Evolutionary conservation across 64 coral and sea anemone genomes (phyloP), one percentile per base, ranked within the genome.

Genomic region (Actinia tenebrosa): DNA sequence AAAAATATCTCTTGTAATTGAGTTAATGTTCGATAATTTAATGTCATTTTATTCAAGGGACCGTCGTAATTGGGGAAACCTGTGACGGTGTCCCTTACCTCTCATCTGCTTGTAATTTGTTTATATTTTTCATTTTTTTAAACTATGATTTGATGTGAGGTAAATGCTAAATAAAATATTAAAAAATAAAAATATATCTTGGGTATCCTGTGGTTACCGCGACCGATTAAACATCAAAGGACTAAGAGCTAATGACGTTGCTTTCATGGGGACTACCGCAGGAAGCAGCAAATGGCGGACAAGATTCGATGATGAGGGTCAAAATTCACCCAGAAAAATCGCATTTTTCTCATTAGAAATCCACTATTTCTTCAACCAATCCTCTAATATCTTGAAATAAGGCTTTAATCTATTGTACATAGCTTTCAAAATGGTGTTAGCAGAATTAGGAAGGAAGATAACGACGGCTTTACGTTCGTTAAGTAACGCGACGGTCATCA

Each of bases 391-490:
- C 26, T 19, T 44, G 56, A 88, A 44, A 52, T 27, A 46, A 58
- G 30, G 63, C 37, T 15, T 2, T 81, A 83, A 9, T 53, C 53
- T 84, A 88, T 87, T 80, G 58, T 84, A 45, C 4, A 84, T 64
- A 56, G 17, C 71, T 46, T 53, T 85, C 90, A 95, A 88, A 79
- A 99, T 99, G 97, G 97, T 99, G 82, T 92, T 99, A 88, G 97
- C 97, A 22, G 97, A 99, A 44, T 95, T 99, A 95, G 97, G 97
- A 83, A 87, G 97, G 16, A 99, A 95, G 84, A 99, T 99, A 15
- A 99, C 97, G 4, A 95, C 93, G 16, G 97, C 97, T 6, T 91
- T 99, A 71, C 93, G 97, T 59, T 99, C 97, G 18, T 80, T 99
- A 64, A 99, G 97, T 71, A 99, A 99, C 86, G 97, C 97, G 19